These are phyloP conservation scores for Heliconius melpomene DNA, from an alignment of 1,140 invertebrate genomes.

Conservation along the genomic window DNA sequence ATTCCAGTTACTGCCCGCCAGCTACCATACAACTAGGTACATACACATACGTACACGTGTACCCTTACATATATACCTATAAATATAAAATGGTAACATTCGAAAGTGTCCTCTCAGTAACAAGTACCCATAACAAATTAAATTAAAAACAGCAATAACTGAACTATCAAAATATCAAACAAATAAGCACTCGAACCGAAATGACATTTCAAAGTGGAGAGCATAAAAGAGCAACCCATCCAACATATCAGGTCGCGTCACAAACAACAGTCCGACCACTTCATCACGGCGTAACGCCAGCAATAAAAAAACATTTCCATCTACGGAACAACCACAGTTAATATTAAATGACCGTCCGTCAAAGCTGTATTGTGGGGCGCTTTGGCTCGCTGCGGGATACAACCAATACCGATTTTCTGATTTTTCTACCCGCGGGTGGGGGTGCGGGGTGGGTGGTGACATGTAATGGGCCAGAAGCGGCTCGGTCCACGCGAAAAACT, in stretches of 20 bases:
- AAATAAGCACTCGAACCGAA: constrained; percentile 65
- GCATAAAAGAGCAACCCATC: constrained; percentile 72
- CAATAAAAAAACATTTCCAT: constrained; percentile 80
- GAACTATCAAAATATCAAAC: constrained; percentile 49
- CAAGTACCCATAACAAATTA: constrained; percentile 36
- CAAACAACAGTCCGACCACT: constrained; percentile 74
- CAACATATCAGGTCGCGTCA: constrained; percentile 74
- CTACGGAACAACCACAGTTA: constrained; percentile 80
- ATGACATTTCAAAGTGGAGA: constrained; percentile 65
- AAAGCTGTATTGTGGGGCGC: constrained; percentile 76
- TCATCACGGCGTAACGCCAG: constrained; percentile 74
- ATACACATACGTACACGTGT: background rate
- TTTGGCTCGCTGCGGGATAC: constrained; percentile 70
- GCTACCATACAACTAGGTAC: background rate
- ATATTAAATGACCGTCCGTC: constrained; percentile 80
- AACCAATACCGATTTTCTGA: constrained; percentile 78
- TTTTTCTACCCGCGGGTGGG: constrained; percentile 58
- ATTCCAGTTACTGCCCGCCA: constrained; percentile 12
- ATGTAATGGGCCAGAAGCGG: constrained; percentile 76
- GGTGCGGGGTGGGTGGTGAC: constrained; percentile 56
- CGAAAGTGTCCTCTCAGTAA: constrained; percentile 17
- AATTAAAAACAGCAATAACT: constrained; percentile 40
- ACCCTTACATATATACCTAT: background rate
- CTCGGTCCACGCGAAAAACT: constrained; percentile 76
- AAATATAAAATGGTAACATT: constrained; percentile 18